Conservation (phyloP, 1,140 invertebrate species). For the Achroia grisella region DNA sequence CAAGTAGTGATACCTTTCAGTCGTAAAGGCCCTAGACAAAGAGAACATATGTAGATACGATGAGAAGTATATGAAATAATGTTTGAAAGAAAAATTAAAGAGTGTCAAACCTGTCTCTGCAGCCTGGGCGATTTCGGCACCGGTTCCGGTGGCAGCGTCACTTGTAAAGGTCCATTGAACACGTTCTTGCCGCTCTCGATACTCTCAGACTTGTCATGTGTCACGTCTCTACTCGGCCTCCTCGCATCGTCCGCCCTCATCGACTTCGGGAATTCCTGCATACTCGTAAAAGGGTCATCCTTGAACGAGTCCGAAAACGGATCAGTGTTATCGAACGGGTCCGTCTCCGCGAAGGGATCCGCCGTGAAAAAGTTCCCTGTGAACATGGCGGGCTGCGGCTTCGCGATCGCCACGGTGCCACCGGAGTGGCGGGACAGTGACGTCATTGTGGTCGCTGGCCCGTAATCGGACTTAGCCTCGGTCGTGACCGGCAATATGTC, state of each 20-base stretch:
- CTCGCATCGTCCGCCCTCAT: conserved; percentile 37
- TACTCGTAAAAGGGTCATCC: conserved; percentile 76
- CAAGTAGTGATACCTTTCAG: no score
- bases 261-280: conserved; percentile 55
- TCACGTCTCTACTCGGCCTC: conserved; percentile 23
- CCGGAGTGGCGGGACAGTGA: conserved; percentile 67
- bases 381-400: conserved; percentile 38
- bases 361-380: conserved; percentile 58
- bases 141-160: conserved; percentile 79
- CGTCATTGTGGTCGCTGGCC: conserved; percentile 58
- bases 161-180: conserved; percentile 78
- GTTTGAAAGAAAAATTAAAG: background rate
- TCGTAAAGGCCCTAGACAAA: no score
- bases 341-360: conserved; percentile 82
- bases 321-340: conserved; percentile 79
- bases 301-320: conserved; percentile 76
- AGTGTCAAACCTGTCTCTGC: conserved; percentile 52
- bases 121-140: conserved; percentile 58
- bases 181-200: conserved; percentile 34
- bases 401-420: conserved; percentile 63
- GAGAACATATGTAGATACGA: no score
- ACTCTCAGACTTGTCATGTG: conserved; percentile 22
- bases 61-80: no score
- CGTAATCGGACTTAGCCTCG: conserved; percentile 43
- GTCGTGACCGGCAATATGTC: conserved; percentile 45